These are phyloP conservation scores for Calephelis nemesis DNA, from an alignment of 1,140 invertebrate genomes.

Conservation along the genomic window DNA sequence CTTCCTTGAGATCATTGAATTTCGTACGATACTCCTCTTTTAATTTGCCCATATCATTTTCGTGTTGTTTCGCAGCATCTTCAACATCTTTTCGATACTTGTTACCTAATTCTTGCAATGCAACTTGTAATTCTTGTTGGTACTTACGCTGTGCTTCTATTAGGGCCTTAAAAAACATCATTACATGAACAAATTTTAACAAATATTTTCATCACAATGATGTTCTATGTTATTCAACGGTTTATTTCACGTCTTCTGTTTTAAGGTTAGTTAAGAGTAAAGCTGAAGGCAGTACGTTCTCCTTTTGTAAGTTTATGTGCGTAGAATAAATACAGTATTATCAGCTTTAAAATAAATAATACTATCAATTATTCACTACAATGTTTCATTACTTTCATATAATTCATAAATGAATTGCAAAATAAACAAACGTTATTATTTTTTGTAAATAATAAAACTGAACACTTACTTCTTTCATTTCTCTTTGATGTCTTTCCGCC, in stretches of 20 bases:
- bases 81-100: constrained; percentile 54
- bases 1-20: constrained; percentile 44
- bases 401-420: too few species aligned
- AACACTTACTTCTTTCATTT: constrained; percentile 76
- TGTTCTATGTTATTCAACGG: too few species aligned
- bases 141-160: constrained; percentile 64
- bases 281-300: too few species aligned
- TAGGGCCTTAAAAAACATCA: constrained; percentile 47
- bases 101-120: constrained; percentile 49
- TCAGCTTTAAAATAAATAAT: too few species aligned
- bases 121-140: constrained; percentile 45
- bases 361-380: too few species aligned
- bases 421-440: too few species aligned
- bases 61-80: constrained; percentile 47
- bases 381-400: too few species aligned
- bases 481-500: constrained; percentile 69
- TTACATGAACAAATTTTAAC: not conserved
- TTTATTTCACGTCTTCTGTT: too few species aligned
- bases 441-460: too few species aligned
- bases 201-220: not conserved
- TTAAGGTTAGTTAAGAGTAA: too few species aligned
- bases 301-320: too few species aligned
- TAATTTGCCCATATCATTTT: constrained; percentile 64
- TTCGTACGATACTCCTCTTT: constrained; percentile 50
- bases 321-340: constrained; percentile 8